Evolutionary conservation across 2,113 vertebrate genomes (phyloP), one percentile per base, ranked within the genome.

Genomic region (Suncus etruscus): DNA sequence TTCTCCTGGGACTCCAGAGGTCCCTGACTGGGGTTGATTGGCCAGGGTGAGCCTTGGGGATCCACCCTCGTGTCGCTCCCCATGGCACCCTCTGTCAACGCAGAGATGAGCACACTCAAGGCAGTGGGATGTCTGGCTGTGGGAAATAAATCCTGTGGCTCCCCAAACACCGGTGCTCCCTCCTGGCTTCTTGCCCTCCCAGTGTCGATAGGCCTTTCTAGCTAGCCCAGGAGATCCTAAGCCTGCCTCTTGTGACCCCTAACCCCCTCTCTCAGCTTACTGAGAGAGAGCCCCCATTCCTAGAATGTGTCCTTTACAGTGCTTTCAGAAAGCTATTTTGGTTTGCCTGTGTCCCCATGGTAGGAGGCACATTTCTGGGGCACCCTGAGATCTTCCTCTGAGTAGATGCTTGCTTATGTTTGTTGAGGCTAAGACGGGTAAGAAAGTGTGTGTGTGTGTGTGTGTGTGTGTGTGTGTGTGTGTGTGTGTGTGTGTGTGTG

Each of bases 261-360:
- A 29, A 61, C 32, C 63, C 29, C 32, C 39, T 15, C 3, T 6
- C n/a, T 66, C 65, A 48, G 12, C 51, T 58, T 78, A 61, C 39
- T 39, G 39, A 39, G 39, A 39, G 39, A 39, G 50, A 1, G 45
- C 47, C 47, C 51, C 72, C 0, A 6, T 7, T 69, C 32, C 66
- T 65, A 31, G 58, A 73, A 70, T 79, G 54, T 39, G 66, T 54
- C 51, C 8, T 69, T 68, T 73, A 73, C 87, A 51, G 14, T 48
- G 86, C 76, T 69, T 92, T 86, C 91, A 74, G 92, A 86, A 92
- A 94, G 88, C 63, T 63, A 58, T 94, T 63, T 29, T 50, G 68
- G 82, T 66, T 6, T 85, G 29, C 32, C 32, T 29, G 8, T 81
- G 81, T 84, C 45, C 76, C 77, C 29, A 27, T 85, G 69, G 54